Conservation (phyloP, 2,888 invertebrate genomes). For the Rhimphoctona megacephalus region DNA sequence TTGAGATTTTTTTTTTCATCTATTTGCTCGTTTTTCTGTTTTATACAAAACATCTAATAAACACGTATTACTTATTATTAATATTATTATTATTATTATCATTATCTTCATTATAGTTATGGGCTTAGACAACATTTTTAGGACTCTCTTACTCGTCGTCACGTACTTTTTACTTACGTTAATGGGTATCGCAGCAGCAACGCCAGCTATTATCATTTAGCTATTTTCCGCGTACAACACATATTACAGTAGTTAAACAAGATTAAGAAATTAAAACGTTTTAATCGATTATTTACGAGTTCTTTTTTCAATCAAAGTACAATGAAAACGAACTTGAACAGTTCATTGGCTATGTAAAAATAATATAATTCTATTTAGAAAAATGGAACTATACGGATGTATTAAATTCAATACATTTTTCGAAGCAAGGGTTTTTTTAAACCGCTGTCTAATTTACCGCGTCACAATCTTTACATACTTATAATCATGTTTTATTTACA, state of each 20-base stretch:
- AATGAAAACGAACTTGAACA: background rate
- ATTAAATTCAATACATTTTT: background rate
- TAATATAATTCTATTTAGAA: background rate
- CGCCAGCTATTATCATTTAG: conserved; percentile 43
- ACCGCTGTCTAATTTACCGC: conserved; percentile 19
- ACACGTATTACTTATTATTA: conserved; percentile 70
- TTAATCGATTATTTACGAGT: background rate
- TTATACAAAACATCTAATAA: conserved; percentile 83
- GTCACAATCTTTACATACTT: conserved; percentile 47
- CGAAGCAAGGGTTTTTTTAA: conserved; percentile 2
- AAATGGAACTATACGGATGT: background rate
- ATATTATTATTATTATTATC: conserved; percentile 23
- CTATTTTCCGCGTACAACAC: conserved; percentile 36
- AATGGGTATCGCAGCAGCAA: conserved; percentile 50
- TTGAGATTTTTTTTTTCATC: conserved; percentile 71
- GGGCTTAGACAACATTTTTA: conserved; percentile 55
- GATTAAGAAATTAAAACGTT: background rate
- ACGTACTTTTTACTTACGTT: conserved; percentile 18
- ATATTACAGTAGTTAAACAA: background rate
- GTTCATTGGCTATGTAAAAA: conserved; percentile 3
- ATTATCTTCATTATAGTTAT: conserved; percentile 50
- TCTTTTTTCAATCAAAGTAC: background rate
- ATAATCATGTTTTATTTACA: conserved; percentile 61
- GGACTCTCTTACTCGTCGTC: conserved; percentile 29
- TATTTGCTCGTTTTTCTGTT: conserved; percentile 79